Evolutionary conservation across 2,888 invertebrate genomes (phyloP).

Genomic region (Galerucella calmariensis): DNA sequence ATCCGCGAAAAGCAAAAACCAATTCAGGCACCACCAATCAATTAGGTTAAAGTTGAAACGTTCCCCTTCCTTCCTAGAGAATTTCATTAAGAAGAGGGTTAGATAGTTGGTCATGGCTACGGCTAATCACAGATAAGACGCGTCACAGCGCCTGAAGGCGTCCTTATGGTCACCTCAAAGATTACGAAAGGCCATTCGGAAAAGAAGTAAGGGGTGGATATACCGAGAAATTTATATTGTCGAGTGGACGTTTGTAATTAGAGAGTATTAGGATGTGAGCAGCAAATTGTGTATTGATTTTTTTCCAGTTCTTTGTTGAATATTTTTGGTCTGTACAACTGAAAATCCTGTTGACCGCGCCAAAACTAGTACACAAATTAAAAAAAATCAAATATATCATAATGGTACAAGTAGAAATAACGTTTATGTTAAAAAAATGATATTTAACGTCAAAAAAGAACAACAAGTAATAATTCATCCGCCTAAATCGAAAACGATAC

Average conservation of each 20-base stretch:
- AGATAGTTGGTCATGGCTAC: conserved; percentile 52
- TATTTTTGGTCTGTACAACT: background rate
- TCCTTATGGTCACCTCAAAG: conserved; percentile 44
- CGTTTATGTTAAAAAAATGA: background rate
- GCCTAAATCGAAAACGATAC: background rate
- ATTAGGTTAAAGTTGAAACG: conserved; percentile 59
- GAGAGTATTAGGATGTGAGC: conserved; percentile 17
- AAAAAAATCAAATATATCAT: no score
- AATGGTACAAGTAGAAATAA: background rate
- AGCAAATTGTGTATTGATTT: background rate
- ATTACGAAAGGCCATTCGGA: conserved; percentile 42
- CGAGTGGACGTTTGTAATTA: conserved; percentile 18
- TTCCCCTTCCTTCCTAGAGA: conserved; percentile 56
- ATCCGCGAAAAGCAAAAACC: conserved; percentile 43
- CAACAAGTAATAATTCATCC: background rate
- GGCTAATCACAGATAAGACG: conserved; percentile 56
- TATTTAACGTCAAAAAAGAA: background rate
- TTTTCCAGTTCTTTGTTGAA: background rate
- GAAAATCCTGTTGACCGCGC: no score
- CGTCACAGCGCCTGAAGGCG: conserved; percentile 32
- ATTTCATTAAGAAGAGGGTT: conserved; percentile 62
- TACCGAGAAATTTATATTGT: conserved; percentile 20
- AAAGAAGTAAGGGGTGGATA: conserved; percentile 22
- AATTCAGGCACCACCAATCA: conserved; percentile 59
- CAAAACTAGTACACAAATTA: no score